A percentile compares a stretch with the other conserved stretches of the same genome.
Evolutionary conservation across 2,888 invertebrate species (phyloP).

Genomic region (Vesta saturnalis): DNA sequence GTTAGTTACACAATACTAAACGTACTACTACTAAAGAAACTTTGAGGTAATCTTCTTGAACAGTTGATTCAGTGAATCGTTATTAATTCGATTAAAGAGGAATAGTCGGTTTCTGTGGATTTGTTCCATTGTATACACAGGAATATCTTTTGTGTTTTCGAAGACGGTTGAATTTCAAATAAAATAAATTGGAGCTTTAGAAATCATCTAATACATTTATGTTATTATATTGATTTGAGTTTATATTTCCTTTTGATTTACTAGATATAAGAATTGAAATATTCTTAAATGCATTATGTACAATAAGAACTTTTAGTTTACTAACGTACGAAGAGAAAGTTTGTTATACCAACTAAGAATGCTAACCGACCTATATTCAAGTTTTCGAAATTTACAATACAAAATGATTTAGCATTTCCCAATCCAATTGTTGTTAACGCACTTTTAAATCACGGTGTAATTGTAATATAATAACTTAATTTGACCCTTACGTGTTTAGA

Average conservation of each 20-base stretch:
- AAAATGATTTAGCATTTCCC: no score
- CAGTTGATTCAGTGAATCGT: constrained; percentile 9
- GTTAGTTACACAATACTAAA: neutral
- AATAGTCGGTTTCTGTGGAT: constrained; percentile 2
- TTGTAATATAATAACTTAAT: neutral
- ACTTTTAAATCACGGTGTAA: neutral
- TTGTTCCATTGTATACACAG: neutral
- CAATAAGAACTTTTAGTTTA: no score
- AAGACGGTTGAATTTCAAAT: neutral
- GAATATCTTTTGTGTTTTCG: neutral
- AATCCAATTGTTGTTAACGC: no score
- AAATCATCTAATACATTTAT: neutral
- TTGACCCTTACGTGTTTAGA: neutral
- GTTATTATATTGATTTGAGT: neutral
- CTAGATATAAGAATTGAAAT: neutral
- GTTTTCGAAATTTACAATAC: no score
- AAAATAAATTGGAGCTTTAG: neutral
- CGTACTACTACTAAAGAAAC: neutral
- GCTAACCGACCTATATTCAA: no score
- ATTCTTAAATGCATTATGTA: no score
- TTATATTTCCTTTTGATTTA: neutral
- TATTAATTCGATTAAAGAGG: neutral
- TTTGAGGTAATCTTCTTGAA: neutral
- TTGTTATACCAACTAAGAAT: no score
- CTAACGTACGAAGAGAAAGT: no score